Evolutionary conservation across 1,140 invertebrate species (phyloP).

Genomic region (Neotoxoptera formosana): DNA sequence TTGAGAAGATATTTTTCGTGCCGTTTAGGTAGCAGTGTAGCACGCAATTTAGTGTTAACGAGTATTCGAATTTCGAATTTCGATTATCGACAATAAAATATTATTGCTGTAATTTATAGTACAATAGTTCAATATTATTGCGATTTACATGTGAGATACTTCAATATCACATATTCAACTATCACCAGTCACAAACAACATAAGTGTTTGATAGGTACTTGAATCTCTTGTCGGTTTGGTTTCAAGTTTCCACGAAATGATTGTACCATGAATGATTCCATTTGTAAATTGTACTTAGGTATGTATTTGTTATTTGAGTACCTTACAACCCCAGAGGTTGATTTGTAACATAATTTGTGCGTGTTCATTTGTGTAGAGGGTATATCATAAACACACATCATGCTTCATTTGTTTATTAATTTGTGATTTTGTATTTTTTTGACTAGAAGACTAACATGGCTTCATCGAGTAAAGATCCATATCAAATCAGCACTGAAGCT

Average conservation of each 20-base stretch:
- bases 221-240: background rate
- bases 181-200: background rate
- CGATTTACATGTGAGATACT: no score
- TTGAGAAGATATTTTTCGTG: no score
- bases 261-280: background rate
- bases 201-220: background rate
- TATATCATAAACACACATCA: background rate
- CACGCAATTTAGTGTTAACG: no score
- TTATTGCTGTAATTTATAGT: no score
- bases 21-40: no score
- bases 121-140: no score
- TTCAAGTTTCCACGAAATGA: background rate
- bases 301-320: background rate
- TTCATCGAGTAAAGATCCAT: background rate
- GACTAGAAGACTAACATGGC: background rate
- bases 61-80: no score
- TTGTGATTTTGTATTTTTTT: background rate
- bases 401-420: background rate
- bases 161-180: no score
- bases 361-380: background rate
- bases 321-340: background rate
- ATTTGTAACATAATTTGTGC: background rate
- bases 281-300: background rate
- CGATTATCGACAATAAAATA: no score
- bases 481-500: background rate